Evolutionary conservation across 1,140 invertebrate genomes (phyloP).

Genomic region (Ephestia elutella): DNA sequence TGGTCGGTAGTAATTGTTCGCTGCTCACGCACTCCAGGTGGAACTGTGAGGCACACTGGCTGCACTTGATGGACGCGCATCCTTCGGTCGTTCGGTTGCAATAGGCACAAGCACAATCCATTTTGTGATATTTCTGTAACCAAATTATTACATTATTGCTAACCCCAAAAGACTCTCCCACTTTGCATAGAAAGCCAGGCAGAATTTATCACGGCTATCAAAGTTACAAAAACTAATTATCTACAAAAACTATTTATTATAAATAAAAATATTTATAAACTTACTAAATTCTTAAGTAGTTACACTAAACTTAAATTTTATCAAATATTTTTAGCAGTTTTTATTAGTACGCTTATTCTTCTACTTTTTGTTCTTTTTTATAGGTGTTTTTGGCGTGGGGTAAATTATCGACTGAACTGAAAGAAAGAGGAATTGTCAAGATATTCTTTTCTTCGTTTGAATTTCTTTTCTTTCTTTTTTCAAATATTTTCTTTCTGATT

Average conservation of each 20-base stretch:
- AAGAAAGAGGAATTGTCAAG: neutral
- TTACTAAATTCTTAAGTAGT: neutral
- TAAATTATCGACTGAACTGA: slow-evolving; percentile 23
- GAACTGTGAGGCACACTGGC: slow-evolving; percentile 44
- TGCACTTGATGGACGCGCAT: slow-evolving; percentile 52
- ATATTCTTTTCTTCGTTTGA: neutral
- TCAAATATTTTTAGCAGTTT: neutral
- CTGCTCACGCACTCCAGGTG: slow-evolving; percentile 53
- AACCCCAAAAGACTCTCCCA: no score
- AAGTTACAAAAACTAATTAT: no score
- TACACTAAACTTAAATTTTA: neutral
- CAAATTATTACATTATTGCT: neutral
- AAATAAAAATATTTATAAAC: neutral
- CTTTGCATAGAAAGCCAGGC: no score
- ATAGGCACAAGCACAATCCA: slow-evolving; percentile 48
- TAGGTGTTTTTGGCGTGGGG: slow-evolving; percentile 20
- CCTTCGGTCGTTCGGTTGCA: slow-evolving; percentile 47
- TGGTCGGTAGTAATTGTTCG: slow-evolving; percentile 37
- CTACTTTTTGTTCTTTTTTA: slow-evolving; percentile 32
- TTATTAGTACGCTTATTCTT: neutral
- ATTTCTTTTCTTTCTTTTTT: neutral
- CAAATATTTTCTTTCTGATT: neutral
- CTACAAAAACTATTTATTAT: no score
- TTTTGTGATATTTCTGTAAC: slow-evolving; percentile 20
- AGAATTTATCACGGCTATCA: no score